Base-by-base conservation (phyloP, 2,113 vertebrate species). In the Smithornis capensis region DNA sequence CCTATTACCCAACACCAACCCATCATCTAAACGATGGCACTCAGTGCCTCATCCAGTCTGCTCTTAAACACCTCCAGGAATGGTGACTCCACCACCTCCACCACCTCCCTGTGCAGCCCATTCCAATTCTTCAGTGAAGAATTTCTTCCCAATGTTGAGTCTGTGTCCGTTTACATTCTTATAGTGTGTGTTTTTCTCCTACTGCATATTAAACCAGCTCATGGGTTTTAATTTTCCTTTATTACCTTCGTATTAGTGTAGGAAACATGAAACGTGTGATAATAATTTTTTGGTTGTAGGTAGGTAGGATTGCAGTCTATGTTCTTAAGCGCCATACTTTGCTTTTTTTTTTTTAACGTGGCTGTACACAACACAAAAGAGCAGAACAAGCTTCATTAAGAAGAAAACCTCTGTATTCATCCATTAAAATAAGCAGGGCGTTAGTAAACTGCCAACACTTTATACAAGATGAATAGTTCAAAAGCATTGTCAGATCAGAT, bases 151-250 rank as follows among this genome's bases (percentile, higher is more conserved):
- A n/a, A n/a, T n/a, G n/a, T n/a, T n/a, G n/a, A n/a, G n/a, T n/a
- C n/a, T 87, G 50, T 77, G 44, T 92, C 81, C 70, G 7, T 94
- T 67, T 94, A 68, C 44, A 95, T 83, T 77, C 59, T 62, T 77
- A 74, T 18, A 62, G 63, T 91, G 57, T 91, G 69, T 90, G 52
- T 88, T 96, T 96, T 96, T 85, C 57, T 96, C 55, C 24, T 56
- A 49, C 49, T 90, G 44, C 57, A 11, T 93, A 23, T 91, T 83
- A 88, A 96, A 82, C 70, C 76, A 50, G 25, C 18, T 89, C 57
- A 56, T 94, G 92, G 55, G 55, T 33, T 96, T 95, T 90, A 59
- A 23, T 89, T 95, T 95, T 83, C 10, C 29, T 83, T 92, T 70
- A 73, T 57, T 81, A 33, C n/a, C 28, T 52, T 90, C 59, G 47